Evolutionary conservation across 2,888 invertebrate species (phyloP).

Genomic region (Laothoe populi): DNA sequence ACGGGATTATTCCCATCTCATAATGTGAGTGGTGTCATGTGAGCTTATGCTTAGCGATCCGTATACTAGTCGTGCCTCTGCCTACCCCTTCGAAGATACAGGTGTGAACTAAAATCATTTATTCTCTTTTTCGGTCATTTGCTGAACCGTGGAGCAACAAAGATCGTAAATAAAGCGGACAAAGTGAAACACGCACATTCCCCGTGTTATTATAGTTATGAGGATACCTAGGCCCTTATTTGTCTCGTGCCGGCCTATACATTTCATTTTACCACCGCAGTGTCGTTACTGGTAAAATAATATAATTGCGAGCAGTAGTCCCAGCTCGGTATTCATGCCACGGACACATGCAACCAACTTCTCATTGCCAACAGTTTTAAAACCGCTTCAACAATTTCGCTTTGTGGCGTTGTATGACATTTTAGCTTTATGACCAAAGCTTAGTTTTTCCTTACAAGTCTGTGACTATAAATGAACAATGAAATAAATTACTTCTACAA

Average conservation of each 20-base stretch:
- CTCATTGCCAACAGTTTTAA: constrained; percentile 52
- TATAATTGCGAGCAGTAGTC: constrained; percentile 28
- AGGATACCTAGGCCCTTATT: neutral
- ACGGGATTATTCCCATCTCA: too few species aligned
- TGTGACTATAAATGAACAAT: constrained; percentile 19
- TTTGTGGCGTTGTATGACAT: constrained; percentile 58
- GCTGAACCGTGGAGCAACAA: neutral
- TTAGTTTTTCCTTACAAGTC: constrained; percentile 10
- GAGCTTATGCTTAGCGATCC: too few species aligned
- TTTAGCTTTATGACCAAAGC: constrained; percentile 48
- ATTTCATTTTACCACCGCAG: constrained; percentile 16
- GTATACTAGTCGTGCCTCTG: too few species aligned
- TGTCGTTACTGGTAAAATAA: constrained; percentile 16
- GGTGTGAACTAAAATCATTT: too few species aligned
- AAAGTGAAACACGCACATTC: constrained; percentile 3
- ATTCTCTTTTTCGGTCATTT: neutral
- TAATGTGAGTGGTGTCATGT: too few species aligned
- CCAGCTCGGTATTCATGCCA: constrained; percentile 40
- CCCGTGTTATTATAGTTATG: constrained; percentile 3
- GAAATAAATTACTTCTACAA: constrained; percentile 18
- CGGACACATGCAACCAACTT: constrained; percentile 40
- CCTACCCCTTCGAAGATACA: too few species aligned
- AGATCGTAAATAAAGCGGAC: constrained; percentile 4
- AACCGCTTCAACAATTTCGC: constrained; percentile 59
- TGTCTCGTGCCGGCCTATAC: constrained; percentile 11